Percentiles rank a stretch among this genome's conserved stretches.
Evolutionary conservation across 1,140 invertebrate genomes (phyloP).

Genomic region (Formica selysi): DNA sequence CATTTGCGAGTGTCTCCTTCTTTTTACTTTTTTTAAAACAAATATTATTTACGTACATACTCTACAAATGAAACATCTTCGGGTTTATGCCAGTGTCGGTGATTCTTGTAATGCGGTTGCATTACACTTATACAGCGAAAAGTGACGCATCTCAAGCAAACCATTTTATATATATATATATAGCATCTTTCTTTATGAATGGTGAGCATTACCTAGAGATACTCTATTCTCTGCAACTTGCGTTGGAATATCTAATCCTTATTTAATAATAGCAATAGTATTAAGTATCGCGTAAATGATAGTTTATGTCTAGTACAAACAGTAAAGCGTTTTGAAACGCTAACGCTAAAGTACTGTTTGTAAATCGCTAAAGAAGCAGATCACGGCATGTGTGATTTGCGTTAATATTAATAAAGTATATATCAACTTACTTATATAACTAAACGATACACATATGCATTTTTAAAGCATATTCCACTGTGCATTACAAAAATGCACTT

Average conservation of each 20-base stretch:
- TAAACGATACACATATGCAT: constrained; percentile 58
- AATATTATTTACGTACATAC: background rate
- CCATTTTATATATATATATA: background rate
- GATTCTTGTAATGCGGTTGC: constrained; percentile 53
- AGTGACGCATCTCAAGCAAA: background rate
- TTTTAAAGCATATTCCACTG: constrained; percentile 67
- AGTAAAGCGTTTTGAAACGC: constrained; percentile 38
- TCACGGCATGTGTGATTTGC: constrained; percentile 52
- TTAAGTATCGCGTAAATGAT: constrained; percentile 66
- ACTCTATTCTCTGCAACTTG: constrained; percentile 28
- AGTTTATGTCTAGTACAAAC: constrained; percentile 56
- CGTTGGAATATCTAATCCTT: constrained; percentile 47
- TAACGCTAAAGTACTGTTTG: constrained; percentile 51
- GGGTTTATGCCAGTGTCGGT: constrained; percentile 72
- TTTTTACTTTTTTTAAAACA: background rate
- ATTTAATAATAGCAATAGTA: constrained; percentile 69
- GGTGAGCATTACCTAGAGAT: background rate
- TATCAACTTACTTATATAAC: constrained; percentile 69
- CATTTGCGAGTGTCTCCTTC: constrained; percentile 49
- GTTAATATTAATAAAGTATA: constrained; percentile 54
- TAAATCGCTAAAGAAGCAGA: constrained; percentile 45
- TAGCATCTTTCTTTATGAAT: constrained; percentile 11
- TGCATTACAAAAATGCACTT: constrained; percentile 74
- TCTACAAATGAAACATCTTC: constrained; percentile 68
- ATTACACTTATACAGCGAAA: constrained; percentile 33